Conservation (phyloP, 2,797 vertebrate species). For the Mustela erminea region DNA sequence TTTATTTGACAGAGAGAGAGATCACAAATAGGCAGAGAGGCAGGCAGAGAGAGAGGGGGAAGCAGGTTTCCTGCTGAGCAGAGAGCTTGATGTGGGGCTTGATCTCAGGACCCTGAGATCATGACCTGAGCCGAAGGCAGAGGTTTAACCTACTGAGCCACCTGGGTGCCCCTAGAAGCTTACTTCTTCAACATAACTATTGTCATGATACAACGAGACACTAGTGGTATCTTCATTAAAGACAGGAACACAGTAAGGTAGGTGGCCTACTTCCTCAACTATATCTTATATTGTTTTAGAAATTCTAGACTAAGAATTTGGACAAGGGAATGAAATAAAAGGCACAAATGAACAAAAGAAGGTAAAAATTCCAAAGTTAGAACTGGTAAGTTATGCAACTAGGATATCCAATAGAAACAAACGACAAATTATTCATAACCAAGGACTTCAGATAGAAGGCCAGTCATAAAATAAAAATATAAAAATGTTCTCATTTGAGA, state of each 20-base stretch:
- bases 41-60: too few species aligned
- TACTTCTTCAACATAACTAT: not conserved
- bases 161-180: not conserved
- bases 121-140: too few species aligned
- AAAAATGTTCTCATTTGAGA: not conserved
- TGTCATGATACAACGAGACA: not conserved
- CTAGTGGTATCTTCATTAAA: not conserved
- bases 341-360: not conserved
- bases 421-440: not conserved
- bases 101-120: too few species aligned
- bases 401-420: not conserved
- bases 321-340: not conserved
- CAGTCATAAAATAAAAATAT: not conserved
- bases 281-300: not conserved
- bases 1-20: too few species aligned
- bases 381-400: not conserved
- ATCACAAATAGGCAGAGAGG: too few species aligned
- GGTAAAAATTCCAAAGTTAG: not conserved
- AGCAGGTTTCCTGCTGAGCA: too few species aligned
- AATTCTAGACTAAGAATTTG: not conserved
- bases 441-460: not conserved
- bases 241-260: not conserved
- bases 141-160: too few species aligned
- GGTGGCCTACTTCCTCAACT: not conserved
- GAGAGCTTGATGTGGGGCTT: too few species aligned